Base-by-base conservation (phyloP, 2,113 vertebrate genomes). In the Steatornis caripensis region DNA sequence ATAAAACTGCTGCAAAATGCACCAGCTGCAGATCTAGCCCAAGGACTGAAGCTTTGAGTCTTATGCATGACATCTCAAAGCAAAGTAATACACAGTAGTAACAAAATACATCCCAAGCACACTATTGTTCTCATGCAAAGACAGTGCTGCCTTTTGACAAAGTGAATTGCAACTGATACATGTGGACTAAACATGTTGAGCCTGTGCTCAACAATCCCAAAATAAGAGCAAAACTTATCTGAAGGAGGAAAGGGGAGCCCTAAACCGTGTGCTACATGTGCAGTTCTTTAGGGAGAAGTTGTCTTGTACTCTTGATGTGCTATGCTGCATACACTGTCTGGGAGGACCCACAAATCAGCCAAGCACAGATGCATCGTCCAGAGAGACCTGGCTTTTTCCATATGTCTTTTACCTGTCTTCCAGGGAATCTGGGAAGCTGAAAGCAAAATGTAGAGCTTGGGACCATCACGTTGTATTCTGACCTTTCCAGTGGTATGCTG, bases 361-460 rank as follows among this genome's bases (percentile, higher is more conserved):
- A 46, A 80, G 13, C 6, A 60, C 14, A 65, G 23, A 34, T 32
- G 27, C 18, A 15, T 55, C 0, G 0, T 24, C 32, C 57, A 71
- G 43, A 71, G 36, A 68, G 11, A 49, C 16, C 3, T 36, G 8
- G 13, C 6, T 74, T 86, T 77, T 74, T 17, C 30, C 20, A 27
- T 17, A 15, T 61, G 27, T 39, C 21, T 71, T 77, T 74, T 57
- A 61, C 37, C 32, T 66, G 4, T 58, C 36, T 75, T 87, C 12
- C 36, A 53, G 21, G 37, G 49, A 88, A 43, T 70, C 71, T 58
- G 37, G 21, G 57, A 37, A 89, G n/a, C 34, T 46, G 53, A 74
- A 66, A 62, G 14, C 19, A 75, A 87, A 89, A 62, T n/a, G 3
- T 49, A 49, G 68, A 57, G 21, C 32, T 86, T 72, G 24, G 11